Evolutionary conservation across 2,113 vertebrate genomes (phyloP).

Genomic region (Ameiurus melas): DNA sequence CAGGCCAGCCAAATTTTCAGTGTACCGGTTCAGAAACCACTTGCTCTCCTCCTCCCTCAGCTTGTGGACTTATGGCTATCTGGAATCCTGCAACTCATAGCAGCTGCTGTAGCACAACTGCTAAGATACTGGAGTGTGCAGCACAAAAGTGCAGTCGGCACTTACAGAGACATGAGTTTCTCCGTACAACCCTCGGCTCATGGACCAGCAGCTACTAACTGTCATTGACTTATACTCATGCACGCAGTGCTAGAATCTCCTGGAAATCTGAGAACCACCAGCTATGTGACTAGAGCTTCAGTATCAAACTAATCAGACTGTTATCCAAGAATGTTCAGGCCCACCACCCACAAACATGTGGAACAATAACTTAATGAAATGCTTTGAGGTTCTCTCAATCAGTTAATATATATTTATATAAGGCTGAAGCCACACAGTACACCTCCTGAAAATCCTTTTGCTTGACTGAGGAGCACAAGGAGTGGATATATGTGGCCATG

Average conservation of each 20-base stretch:
- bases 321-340: no score
- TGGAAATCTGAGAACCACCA: background rate
- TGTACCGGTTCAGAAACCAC: background rate
- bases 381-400: background rate
- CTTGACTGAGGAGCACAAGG: no score
- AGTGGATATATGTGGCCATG: no score
- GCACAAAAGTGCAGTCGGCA: background rate
- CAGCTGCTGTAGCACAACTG: background rate
- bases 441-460: no score
- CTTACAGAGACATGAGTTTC: background rate
- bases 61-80: background rate
- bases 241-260: background rate
- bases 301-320: background rate
- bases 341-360: background rate
- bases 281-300: background rate
- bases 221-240: background rate
- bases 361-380: background rate
- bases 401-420: no score
- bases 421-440: no score
- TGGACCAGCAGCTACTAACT: background rate
- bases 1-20: background rate
- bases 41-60: background rate
- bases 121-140: background rate
- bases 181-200: background rate
- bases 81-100: background rate